Base-by-base conservation (phyloP, 2,888 invertebrate genomes). In the Drosophila lutescens region DNA sequence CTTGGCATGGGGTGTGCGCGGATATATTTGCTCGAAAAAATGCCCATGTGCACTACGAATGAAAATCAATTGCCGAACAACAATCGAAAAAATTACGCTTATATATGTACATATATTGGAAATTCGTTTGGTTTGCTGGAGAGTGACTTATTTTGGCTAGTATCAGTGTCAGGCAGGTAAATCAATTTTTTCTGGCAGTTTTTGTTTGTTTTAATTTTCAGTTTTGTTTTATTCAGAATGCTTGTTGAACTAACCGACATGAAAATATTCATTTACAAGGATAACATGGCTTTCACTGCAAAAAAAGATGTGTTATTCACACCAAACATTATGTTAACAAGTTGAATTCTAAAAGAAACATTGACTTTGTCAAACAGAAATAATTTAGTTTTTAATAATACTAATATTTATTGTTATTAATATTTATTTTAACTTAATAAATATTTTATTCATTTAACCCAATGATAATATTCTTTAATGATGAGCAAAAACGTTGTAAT, bases 211-310 rank as follows among this genome's bases (percentile, higher is more conserved):
- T 65, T n/a, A 32, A 40, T 63, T 38, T 38, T 10, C 23, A 69
- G 41, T 60, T 15, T 71, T 44, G 12, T 40, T 74, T 69, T 15
- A 55, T 72, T 79, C 76, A 69, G 72, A 63, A 20, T 41, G 26
- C 30, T 50, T 50, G 43, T 32, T 20, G 20, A 50, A 61, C 36
- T 20, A 65, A 66, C 38, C 44, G 46, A 53, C 34, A 15, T 20
- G 12, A 66, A 53, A 65, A 65, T 32, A 26, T 40, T 23, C 6
- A 34, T 46, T 65, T 63, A 26, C 38, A 51, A 38, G 38, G 4
- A 63, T 30, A 44, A 38, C 43, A 62, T 38, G 23, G 38, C 26
- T 17, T 51, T 32, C 13, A 51, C 15, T 51, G 30, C 10, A 32
- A 20, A 30, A 13, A 15, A 30, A 43, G 20, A 12, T 6, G 12